Evolutionary conservation across 2,888 invertebrate genomes (phyloP).

Genomic region (Xiphydria camelus): DNA sequence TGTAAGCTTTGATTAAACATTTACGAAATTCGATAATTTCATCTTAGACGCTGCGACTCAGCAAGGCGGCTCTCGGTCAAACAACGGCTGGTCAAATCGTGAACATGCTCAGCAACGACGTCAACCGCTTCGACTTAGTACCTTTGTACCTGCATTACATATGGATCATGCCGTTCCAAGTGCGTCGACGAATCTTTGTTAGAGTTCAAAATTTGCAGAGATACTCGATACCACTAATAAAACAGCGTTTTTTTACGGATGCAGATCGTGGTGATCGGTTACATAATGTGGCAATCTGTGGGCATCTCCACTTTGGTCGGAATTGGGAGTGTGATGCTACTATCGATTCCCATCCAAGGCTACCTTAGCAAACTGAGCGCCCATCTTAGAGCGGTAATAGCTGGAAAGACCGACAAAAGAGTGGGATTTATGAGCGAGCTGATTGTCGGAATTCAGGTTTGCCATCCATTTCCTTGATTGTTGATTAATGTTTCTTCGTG

Average conservation of each 20-base stretch:
- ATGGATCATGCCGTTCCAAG: constrained; percentile 82
- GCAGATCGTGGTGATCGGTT: constrained; percentile 34
- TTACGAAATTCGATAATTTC: no score
- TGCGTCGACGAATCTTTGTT: constrained; percentile 35
- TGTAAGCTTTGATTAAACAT: no score
- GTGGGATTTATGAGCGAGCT: constrained; percentile 95
- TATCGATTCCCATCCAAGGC: constrained; percentile 83
- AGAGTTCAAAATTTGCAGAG: neutral
- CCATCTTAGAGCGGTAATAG: constrained; percentile 75
- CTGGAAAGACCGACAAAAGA: constrained; percentile 83
- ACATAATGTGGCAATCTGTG: constrained; percentile 40
- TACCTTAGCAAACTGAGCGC: constrained; percentile 34
- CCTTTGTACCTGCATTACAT: constrained; percentile 83
- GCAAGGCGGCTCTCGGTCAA: constrained; percentile 69
- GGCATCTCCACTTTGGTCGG: constrained; percentile 71
- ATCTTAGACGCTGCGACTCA: constrained; percentile 70
- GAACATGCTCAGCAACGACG: constrained; percentile 92
- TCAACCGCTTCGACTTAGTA: constrained; percentile 86
- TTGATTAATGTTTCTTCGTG: neutral
- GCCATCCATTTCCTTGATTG: constrained; percentile 42
- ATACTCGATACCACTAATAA: neutral
- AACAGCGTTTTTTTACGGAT: no score
- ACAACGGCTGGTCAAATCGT: constrained; percentile 89
- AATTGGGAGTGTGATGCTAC: constrained; percentile 74
- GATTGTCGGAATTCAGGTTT: constrained; percentile 87